Base-by-base conservation (phyloP, 1,140 invertebrate species). In the Tribolium castaneum region DNA sequence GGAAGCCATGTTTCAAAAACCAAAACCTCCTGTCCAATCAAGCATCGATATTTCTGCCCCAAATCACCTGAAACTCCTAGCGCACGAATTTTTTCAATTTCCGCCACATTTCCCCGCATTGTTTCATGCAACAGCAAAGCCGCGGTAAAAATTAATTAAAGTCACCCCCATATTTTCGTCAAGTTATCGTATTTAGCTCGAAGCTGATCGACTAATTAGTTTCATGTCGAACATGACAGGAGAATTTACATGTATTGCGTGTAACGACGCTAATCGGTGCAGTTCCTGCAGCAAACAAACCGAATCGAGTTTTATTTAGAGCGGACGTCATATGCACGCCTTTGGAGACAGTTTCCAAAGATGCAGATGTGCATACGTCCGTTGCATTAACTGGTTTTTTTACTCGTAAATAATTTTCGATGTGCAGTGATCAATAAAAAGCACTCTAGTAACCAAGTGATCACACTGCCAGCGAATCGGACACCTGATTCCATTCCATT, bases 151-250 rank as follows among this genome's bases (percentile, higher is more conserved):
- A 45, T 45, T 39, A 45, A 45, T 45, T 45, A 45, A 45, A 45
- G 7, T 45, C n/a, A 45, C 39, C 9, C 6, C 2, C 2, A 45
- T 45, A 45, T 45, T 45, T 45, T 45, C 39, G 9, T 45, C 7
- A 45, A 45, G 25, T 30, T 45, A 7, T 45, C 9, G n/a, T 45
- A 45, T 10, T 45, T 45, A 45, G n/a, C 39, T 45, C 39, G n/a
- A 45, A 45, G 9, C 39, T 45, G 39, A 59, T 59, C 54, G 9
- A 52, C 16, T 59, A 59, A 59, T 59, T 59, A 59, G 54, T 59
- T 59, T 59, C 54, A 30, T 59, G 22, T 59, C 54, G 54, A 59
- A 59, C 54, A 59, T 59, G 54, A 59, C 54, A 59, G 30, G 54
- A 59, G 19, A 59, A 59, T 59, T 19, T 59, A 59, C 54, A 59